Evolutionary conservation across 2,888 invertebrate genomes (phyloP).

Genomic region (Antitype chi): DNA sequence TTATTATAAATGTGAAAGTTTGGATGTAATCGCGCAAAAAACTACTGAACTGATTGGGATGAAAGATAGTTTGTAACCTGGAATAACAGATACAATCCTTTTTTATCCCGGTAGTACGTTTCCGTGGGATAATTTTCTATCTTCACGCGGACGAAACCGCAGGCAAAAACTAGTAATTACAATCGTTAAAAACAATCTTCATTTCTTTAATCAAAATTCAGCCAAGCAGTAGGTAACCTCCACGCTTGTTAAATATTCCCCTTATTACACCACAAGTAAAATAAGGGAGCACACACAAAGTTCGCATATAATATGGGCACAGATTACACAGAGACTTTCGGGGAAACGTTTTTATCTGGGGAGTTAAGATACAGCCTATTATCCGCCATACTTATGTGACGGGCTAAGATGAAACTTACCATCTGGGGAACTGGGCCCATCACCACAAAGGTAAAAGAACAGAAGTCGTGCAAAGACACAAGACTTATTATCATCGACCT

Average conservation of each 20-base stretch:
- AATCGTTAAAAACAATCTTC: constrained; percentile 15
- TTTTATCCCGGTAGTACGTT: too few relatives aligned
- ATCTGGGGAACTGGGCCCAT: constrained; percentile 43
- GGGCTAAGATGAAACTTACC: constrained; percentile 55
- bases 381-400: constrained; percentile 62
- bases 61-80: too few relatives aligned
- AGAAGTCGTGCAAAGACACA: constrained; percentile 22
- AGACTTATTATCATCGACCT: not conserved
- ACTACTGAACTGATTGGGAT: too few relatives aligned
- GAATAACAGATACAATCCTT: too few relatives aligned
- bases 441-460: not conserved
- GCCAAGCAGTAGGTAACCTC: not conserved
- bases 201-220: constrained; percentile 30
- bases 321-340: constrained; percentile 53
- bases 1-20: too few relatives aligned
- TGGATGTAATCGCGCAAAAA: too few relatives aligned
- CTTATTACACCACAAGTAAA: constrained; percentile 43
- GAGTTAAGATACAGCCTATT: constrained; percentile 58
- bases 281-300: constrained; percentile 49
- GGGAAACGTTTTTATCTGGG: constrained; percentile 59
- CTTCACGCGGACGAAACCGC: too few relatives aligned
- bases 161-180: too few relatives aligned
- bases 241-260: constrained; percentile 18
- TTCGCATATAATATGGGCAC: constrained; percentile 50
- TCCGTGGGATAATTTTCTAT: too few relatives aligned